A percentile compares a stretch with the other conserved stretches of the same genome.
These are phyloP conservation scores for Entomobrya multifasciata DNA, from an alignment of 2,888 invertebrate species.

Conservation along the genomic window DNA sequence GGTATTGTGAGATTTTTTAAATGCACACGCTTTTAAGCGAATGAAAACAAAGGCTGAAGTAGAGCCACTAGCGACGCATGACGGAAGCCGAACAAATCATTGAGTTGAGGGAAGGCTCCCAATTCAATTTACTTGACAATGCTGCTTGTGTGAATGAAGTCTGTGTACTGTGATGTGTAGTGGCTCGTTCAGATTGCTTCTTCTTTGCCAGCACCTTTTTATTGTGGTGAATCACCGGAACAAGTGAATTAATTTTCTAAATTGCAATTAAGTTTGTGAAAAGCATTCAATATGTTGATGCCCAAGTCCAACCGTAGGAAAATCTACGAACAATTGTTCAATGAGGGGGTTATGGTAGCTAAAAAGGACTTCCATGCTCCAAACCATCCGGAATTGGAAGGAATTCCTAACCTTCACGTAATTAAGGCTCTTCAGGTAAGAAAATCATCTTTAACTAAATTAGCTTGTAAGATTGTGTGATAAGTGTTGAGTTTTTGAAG, in stretches of 20 bases:
- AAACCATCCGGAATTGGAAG: conserved; percentile 97
- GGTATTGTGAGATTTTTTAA: neutral
- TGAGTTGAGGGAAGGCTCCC: neutral
- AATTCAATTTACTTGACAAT: conserved; percentile 69
- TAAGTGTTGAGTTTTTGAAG: neutral
- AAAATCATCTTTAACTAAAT: neutral
- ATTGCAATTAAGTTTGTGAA: neutral
- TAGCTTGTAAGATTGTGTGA: neutral
- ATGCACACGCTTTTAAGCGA: neutral
- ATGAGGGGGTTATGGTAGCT: conserved; percentile 99
- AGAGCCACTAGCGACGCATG: neutral
- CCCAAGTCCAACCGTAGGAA: conserved; percentile 98
- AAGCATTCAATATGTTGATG: conserved; percentile 96
- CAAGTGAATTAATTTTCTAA: neutral
- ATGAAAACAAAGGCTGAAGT: conserved; percentile 14
- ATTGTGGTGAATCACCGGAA: neutral
- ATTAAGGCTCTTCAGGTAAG: conserved; percentile 96
- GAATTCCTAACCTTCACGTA: conserved; percentile 98
- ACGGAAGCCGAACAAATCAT: conserved; percentile 30
- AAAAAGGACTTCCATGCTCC: conserved; percentile 99
- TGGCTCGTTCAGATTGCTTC: neutral
- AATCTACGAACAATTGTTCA: conserved; percentile 98
- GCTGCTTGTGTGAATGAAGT: conserved; percentile 28
- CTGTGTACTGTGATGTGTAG: neutral
- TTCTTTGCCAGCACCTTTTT: conserved; percentile 14